phyloP scores from a whole-genome alignment of 2,888 invertebrate genomes.

The Athalia rosae region DNA sequence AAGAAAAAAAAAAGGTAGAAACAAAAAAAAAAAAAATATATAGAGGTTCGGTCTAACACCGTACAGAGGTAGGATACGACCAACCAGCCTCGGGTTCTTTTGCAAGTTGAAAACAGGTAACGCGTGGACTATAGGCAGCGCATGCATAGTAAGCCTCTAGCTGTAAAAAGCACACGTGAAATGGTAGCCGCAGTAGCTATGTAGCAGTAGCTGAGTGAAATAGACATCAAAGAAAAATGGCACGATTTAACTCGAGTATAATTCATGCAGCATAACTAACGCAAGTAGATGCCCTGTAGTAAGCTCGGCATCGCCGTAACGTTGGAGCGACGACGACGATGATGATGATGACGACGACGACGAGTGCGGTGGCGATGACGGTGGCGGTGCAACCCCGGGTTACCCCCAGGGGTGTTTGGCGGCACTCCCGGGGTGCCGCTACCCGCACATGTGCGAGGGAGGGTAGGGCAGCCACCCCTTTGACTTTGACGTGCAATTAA shows the following conservation, averaged over 20 bases:
- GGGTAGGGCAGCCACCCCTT: conserved; percentile 56
- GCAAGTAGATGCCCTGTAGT: conserved; percentile 38
- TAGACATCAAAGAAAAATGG: conserved; percentile 34
- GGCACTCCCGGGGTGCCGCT: conserved; percentile 48
- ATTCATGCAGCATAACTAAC: conserved; percentile 42
- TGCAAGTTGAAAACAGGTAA: no score
- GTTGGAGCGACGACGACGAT: background rate
- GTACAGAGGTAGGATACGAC: no score
- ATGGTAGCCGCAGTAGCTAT: background rate
- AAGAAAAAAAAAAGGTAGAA: no score
- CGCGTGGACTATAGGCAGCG: no score
- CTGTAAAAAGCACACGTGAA: background rate
- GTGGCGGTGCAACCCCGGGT: background rate
- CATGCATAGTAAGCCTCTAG: background rate
- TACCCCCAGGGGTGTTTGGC: background rate
- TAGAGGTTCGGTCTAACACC: no score
- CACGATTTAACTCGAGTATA: conserved; percentile 35
- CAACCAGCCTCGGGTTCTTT: no score
- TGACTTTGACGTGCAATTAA: conserved; percentile 68
- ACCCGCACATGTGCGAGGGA: conserved; percentile 67
- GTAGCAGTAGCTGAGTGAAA: background rate
- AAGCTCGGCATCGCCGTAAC: conserved; percentile 7
- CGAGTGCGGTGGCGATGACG: background rate
- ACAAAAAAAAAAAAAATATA: no score
- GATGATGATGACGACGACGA: background rate